phyloP scores from a whole-genome alignment of 92 coral and sea anemone species.

The Palythoa caribaeorum region DNA sequence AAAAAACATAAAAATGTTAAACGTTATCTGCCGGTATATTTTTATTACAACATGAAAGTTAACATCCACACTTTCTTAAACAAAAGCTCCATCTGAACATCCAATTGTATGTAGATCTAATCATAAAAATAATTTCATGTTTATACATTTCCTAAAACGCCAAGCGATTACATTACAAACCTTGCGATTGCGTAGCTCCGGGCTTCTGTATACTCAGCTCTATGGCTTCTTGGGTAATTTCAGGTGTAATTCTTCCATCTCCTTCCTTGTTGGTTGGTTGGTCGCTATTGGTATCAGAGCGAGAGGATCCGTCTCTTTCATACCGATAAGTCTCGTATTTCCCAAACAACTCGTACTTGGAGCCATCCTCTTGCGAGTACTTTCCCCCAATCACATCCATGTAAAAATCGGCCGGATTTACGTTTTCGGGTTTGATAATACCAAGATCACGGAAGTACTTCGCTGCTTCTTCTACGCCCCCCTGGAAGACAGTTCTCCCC shows the following conservation, averaged over 20 bases:
- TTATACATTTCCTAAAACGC: no score
- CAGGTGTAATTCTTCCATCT: no score
- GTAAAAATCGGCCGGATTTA: constrained; percentile 92
- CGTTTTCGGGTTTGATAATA: constrained; percentile 67
- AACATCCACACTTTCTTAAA: no score
- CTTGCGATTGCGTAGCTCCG: not conserved
- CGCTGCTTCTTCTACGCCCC: constrained; percentile 76
- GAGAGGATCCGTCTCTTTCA: constrained; percentile 24
- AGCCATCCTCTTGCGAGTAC: constrained; percentile 27
- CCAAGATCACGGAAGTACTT: constrained; percentile 68
- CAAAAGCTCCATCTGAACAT: no score
- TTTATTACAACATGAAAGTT: not conserved
- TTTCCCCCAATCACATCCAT: constrained; percentile 92
- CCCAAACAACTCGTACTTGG: constrained; percentile 40
- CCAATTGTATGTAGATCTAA: no score
- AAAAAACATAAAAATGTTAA: not conserved
- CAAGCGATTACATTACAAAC: not conserved
- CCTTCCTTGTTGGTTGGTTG: not conserved
- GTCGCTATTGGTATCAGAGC: not conserved
- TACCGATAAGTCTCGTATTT: constrained; percentile 40
- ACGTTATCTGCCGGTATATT: no score
- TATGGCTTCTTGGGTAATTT: not conserved
- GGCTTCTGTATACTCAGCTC: not conserved
- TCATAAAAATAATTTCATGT: no score
- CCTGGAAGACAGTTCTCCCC: constrained; percentile 88